Evolutionary conservation across 2,888 invertebrate species (phyloP), one percentile per base, ranked within the genome.

Genomic region (Arctia plantaginis): DNA sequence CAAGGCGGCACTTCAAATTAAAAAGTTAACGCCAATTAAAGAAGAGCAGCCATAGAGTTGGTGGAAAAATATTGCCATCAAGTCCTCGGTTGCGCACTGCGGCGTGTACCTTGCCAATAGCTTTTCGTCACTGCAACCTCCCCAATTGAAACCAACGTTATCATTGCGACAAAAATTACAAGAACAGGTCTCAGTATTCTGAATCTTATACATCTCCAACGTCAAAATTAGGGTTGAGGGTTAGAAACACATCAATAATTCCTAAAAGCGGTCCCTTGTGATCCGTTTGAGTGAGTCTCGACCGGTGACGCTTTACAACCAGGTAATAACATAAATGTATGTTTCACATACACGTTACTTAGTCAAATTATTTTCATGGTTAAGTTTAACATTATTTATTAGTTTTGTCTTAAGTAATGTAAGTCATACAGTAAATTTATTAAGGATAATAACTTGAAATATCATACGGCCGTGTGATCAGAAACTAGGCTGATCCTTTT

Each of bases 241-340:
- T 51, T n/a, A 33, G 41, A 3, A 44, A 51, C 20, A 35, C 35
- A 62, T 73, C 47, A 35, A 72, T 51, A 51, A 64, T 64, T 51
- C 39, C 41, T 35, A 20, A 27, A 51, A 51, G 35, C 18, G 20
- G 23, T 71, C 55, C 67, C 67, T 23, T 10, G 62, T 44, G 73
- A 47, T 1, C 64, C 35, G 47, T 73, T 20, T 30, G 30, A 13
- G 23, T 64, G 13, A 69, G 47, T 73, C 69, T 73, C 69, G 68
- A 65, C 68, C 35, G 23, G 8, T 33, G 35, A 69, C 33, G 62
- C 30, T 33, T 62, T 44, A 39, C 27, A 20, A 44, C 67, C 41
- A 62, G 27, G 15, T n/a, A 44, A 62, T 41, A 35, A 51, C 30
- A 55, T 55, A 62, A 41, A 27, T 10, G 51, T 23, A 41, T 30